These are phyloP conservation scores for Psilopsiagon aymara DNA, from an alignment of 2,113 vertebrate species.

Conservation along the genomic window DNA sequence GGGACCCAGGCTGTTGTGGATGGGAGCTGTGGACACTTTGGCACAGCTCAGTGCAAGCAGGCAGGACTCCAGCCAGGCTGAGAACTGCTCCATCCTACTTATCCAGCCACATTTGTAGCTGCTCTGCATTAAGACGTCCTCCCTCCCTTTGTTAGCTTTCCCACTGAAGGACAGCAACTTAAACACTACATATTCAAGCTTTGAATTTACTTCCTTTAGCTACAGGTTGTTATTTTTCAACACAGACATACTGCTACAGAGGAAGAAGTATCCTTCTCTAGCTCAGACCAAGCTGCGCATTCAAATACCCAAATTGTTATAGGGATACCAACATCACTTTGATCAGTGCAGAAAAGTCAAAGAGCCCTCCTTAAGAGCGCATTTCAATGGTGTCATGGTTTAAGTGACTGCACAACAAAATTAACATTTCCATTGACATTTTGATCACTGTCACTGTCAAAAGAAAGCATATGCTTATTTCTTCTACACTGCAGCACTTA, in stretches of 20 bases:
- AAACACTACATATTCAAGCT: neutral
- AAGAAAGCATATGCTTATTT: neutral
- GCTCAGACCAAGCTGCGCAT: neutral
- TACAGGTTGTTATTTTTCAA: neutral
- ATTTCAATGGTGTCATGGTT: neutral
- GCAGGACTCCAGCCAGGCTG: neutral
- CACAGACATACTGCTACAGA: neutral
- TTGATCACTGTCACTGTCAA: neutral
- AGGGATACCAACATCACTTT: neutral
- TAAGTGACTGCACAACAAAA: neutral
- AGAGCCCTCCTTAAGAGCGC: neutral
- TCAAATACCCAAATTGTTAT: neutral
- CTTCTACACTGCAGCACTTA: neutral
- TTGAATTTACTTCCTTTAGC: neutral
- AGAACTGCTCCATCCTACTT: neutral
- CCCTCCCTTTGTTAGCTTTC: neutral
- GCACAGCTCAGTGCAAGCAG: neutral
- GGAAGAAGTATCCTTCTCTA: neutral
- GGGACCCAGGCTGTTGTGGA: neutral
- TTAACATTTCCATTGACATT: neutral
- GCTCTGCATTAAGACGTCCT: neutral
- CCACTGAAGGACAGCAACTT: neutral
- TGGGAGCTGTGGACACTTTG: fast-evolving
- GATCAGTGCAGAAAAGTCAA: neutral
- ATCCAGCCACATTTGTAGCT: neutral